Evolutionary conservation across 1,140 invertebrate genomes (phyloP), one percentile per base, ranked within the genome.

Genomic region (Drosophila tropicalis): DNA sequence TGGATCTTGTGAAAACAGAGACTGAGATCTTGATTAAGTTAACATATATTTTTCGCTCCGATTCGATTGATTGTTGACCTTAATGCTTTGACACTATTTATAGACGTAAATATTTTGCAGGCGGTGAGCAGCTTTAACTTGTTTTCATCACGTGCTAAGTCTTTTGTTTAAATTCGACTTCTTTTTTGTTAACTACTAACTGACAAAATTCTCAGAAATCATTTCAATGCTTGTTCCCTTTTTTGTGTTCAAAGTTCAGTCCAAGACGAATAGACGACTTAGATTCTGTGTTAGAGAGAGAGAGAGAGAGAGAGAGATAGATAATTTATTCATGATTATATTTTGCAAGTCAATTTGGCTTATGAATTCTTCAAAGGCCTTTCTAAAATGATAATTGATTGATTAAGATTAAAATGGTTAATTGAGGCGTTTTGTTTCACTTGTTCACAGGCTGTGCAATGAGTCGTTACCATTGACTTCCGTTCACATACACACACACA

Each of bases 301-400:
- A 12, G 5, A 55, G 9, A 19, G 10, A 22, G 22, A 29, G 5
- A 32, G 32, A n/a, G 22, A 32, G 32, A 32, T n/a, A 32, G 9
- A 22, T 51, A 51, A 51, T 51, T 51, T 22, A 51, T 51, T 22
- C 44, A 51, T 51, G 44, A 22, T 51, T 51, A 22, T 51, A 1
- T 51, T 51, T 51, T 51, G 44, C 44, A 51, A 51, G 44, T 51
- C 44, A 51, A 17, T 22, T 22, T 10, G 9, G 44, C 5, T 51
- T 51, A 51, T 51, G 17, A 22, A 51, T 51, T 12, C 12, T 51
- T 51, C 9, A 51, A 51, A 51, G 19, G 17, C 17, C 44, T 51
- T 51, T 51, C 17, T 51, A 13, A 51, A 51, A 51, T 51, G 44
- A 51, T 51, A 51, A 51, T 51, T 22, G 44, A 51, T 51, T 51